These are phyloP conservation scores for Cranoglanis bouderius DNA, from an alignment of 2,113 vertebrate genomes.

Conservation along the genomic window DNA sequence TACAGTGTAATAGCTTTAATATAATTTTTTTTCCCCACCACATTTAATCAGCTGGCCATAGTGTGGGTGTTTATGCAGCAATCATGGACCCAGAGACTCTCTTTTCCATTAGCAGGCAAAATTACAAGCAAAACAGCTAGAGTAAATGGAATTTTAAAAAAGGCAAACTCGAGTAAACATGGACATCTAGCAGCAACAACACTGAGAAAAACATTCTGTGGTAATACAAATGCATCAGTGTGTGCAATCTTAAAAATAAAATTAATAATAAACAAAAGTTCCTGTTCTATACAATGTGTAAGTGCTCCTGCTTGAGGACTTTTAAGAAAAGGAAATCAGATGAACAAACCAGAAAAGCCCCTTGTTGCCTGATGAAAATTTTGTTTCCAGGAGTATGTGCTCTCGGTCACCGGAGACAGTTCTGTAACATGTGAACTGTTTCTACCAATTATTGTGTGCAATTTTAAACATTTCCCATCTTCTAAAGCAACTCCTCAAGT, in stretches of 20 bases:
- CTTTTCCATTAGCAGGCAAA: slow-evolving; percentile 17
- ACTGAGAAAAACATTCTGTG: background rate
- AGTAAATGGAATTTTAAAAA: background rate
- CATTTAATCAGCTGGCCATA: background rate
- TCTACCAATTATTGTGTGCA: background rate
- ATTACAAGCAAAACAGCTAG: background rate
- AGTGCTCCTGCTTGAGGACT: background rate
- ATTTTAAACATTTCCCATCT: background rate
- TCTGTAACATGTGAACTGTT: background rate
- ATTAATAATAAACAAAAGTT: background rate
- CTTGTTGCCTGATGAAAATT: background rate
- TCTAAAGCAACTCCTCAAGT: background rate
- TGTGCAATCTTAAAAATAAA: background rate
- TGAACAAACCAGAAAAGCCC: background rate
- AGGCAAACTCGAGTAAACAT: background rate
- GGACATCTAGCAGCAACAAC: background rate
- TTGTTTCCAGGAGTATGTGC: background rate
- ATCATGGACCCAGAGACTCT: background rate
- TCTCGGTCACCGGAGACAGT: background rate
- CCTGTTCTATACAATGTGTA: background rate
- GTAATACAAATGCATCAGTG: background rate
- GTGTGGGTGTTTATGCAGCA: slow-evolving; percentile 4
- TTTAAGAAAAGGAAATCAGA: background rate
- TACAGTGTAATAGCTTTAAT: slow-evolving; percentile 6
- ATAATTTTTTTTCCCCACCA: background rate